A percentile compares a stretch with the other conserved stretches of the same genome.
Conservation (phyloP, 2,797 vertebrate species). For the Enteromius radiatus region DNA sequence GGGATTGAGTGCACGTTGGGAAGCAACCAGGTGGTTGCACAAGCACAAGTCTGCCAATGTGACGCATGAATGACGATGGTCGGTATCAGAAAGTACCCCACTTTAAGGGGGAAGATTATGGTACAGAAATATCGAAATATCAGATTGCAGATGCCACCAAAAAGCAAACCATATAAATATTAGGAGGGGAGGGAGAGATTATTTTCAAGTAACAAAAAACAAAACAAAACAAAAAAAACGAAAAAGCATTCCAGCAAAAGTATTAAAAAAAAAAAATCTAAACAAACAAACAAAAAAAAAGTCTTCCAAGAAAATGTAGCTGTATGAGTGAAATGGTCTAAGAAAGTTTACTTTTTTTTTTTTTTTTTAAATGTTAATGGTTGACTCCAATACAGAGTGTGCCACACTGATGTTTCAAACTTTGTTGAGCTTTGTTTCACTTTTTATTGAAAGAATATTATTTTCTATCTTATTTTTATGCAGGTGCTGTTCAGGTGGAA, state of each 20-base stretch:
- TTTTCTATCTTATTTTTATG: conserved; percentile 72
- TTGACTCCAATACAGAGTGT: conserved; percentile 76
- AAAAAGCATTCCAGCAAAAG: conserved; percentile 60
- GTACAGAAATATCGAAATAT: conserved; percentile 22
- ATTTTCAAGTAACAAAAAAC: conserved; percentile 46
- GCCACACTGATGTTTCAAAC: conserved; percentile 73
- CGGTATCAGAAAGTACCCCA: conserved; percentile 41
- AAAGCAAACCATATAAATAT: conserved; percentile 5
- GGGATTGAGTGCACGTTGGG: conserved; percentile 16
- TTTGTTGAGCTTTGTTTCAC: conserved; percentile 70
- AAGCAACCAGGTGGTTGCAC: conserved; percentile 61
- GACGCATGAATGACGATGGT: conserved; percentile 59
- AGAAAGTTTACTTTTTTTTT: conserved; percentile 51
- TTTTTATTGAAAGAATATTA: conserved; percentile 67
- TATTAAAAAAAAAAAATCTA: conserved; percentile 62
- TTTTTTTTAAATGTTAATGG: conserved; percentile 59
- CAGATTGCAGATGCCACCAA: conserved; percentile 40
- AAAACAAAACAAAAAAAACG: conserved; percentile 20
- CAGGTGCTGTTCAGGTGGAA: conserved; percentile 80
- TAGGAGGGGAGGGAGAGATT: conserved; percentile 18
- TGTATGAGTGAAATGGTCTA: conserved; percentile 60
- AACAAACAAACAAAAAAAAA: conserved; percentile 61
- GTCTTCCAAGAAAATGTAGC: conserved; percentile 76
- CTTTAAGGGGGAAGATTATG: conserved; percentile 29
- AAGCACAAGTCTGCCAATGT: conserved; percentile 70